phyloP scores from a whole-genome alignment of 2,888 invertebrate species.

The Tetanocera ferruginea region DNA sequence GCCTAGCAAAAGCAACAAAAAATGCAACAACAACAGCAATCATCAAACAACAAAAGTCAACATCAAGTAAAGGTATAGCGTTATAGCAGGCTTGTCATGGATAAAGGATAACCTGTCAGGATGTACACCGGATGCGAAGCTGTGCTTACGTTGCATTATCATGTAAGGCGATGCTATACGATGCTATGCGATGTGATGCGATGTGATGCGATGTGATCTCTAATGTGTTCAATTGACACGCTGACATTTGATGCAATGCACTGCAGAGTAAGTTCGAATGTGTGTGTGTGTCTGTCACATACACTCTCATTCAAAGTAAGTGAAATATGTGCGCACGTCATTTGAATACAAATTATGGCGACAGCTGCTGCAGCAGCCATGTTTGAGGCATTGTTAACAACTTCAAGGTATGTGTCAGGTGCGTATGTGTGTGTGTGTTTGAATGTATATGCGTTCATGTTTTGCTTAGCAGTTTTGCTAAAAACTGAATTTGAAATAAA shows the following conservation, averaged over 20 bases:
- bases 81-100: neutral
- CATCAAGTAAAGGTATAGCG: neutral
- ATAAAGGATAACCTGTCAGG: conserved; percentile 7
- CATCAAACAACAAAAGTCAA: neutral
- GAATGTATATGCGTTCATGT: too few relatives aligned
- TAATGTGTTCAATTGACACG: conserved; percentile 39
- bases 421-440: too few relatives aligned
- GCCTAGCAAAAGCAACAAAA: neutral
- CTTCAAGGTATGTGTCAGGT: too few relatives aligned
- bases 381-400: too few relatives aligned
- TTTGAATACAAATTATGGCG: conserved; percentile 26
- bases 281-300: conserved; percentile 41
- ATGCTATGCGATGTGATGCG: neutral
- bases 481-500: too few relatives aligned
- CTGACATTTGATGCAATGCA: conserved; percentile 35
- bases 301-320: too few relatives aligned
- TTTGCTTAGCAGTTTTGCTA: too few relatives aligned
- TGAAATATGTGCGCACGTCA: conserved; percentile 36
- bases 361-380: neutral
- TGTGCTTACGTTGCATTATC: neutral
- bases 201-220: conserved; percentile 22
- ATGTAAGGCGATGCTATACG: conserved; percentile 6
- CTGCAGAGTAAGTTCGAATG: neutral
- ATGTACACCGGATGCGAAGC: conserved; percentile 3
- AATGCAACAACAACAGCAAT: conserved; percentile 6